These are phyloP conservation scores for Thera britannica DNA, from an alignment of 2,888 invertebrate genomes.

Conservation along the genomic window DNA sequence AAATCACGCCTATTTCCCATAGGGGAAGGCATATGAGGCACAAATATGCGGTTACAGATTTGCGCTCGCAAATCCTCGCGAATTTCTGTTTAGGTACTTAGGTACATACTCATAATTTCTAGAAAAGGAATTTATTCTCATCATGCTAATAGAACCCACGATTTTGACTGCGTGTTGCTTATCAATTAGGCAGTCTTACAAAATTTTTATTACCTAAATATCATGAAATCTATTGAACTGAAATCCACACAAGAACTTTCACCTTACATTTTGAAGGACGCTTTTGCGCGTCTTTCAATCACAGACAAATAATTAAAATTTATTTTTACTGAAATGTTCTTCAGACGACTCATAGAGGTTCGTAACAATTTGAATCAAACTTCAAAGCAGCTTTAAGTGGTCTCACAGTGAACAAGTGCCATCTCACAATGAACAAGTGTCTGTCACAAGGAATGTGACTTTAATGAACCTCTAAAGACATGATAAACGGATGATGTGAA, in stretches of 20 bases:
- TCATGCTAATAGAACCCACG: no score
- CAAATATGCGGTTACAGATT: no score
- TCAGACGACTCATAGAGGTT: constrained; percentile 18
- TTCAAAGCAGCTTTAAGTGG: constrained; percentile 41
- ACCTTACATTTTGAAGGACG: no score
- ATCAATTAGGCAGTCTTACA: background rate
- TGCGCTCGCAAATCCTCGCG: no score
- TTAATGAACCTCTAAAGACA: constrained; percentile 43
- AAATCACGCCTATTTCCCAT: no score
- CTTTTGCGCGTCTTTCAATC: no score
- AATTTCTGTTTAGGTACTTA: no score
- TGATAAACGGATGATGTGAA: background rate
- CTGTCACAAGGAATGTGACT: constrained; percentile 40
- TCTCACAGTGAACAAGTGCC: constrained; percentile 28
- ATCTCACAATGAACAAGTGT: constrained; percentile 37
- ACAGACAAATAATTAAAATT: background rate
- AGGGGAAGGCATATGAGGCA: no score
- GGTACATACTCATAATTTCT: no score
- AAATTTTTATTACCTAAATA: background rate
- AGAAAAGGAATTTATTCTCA: no score
- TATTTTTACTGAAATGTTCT: constrained; percentile 15
- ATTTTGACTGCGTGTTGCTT: background rate
- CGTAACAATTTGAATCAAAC: constrained; percentile 37
- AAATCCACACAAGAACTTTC: no score
- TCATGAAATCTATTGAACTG: no score